Evolutionary conservation across 2,113 vertebrate species (phyloP).

Genomic region (Zosterops pallidus): DNA sequence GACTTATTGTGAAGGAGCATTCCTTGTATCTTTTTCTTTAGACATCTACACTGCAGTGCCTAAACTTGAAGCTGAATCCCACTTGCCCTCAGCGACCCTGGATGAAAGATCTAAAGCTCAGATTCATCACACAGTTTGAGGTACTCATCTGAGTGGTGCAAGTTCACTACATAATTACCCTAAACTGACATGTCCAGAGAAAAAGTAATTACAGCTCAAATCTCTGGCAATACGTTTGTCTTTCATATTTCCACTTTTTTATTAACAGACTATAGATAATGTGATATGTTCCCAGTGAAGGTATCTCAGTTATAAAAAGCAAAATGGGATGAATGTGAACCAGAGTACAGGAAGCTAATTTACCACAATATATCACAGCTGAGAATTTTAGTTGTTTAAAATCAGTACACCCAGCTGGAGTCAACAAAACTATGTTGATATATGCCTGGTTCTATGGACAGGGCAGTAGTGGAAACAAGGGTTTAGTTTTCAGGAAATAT

Average conservation of each 20-base stretch:
- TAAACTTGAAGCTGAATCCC: background rate
- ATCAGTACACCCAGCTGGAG: background rate
- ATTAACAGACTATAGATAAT: background rate
- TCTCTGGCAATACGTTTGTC: background rate
- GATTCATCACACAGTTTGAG: background rate
- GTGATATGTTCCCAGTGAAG: background rate
- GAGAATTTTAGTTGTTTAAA: background rate
- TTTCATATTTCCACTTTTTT: background rate
- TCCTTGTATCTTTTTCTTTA: background rate
- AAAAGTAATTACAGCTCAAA: background rate
- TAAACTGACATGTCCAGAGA: background rate
- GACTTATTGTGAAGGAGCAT: background rate
- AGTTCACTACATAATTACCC: background rate
- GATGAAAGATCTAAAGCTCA: background rate
- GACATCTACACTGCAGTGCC: background rate
- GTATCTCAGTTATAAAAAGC: background rate
- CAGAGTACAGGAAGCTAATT: background rate
- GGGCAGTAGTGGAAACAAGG: background rate
- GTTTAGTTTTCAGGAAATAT: background rate
- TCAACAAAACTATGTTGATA: background rate
- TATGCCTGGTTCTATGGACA: background rate
- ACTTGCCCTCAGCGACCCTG: background rate
- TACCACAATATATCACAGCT: background rate
- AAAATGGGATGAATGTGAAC: background rate
- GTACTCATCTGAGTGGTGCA: background rate